These are phyloP conservation scores for Cheiracanthium punctorium DNA, from an alignment of 2,888 invertebrate genomes.

Conservation along the genomic window DNA sequence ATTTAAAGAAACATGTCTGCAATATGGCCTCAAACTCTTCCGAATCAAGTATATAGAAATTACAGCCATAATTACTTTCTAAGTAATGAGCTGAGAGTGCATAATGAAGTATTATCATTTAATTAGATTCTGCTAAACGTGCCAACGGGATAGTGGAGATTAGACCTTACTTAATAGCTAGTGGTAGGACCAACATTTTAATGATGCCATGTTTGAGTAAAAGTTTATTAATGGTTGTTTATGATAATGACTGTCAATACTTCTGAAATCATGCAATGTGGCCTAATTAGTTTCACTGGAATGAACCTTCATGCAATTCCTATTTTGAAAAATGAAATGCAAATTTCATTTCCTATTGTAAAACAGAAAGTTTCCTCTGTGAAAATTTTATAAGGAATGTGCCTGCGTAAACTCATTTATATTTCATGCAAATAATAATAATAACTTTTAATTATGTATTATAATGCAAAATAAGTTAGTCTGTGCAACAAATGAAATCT, in stretches of 20 bases:
- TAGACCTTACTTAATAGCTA: not conserved
- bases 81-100: not conserved
- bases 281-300: not conserved
- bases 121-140: not conserved
- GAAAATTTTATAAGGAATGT: too few species aligned
- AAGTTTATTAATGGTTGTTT: not conserved
- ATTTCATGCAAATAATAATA: too few species aligned
- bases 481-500: too few species aligned
- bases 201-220: not conserved
- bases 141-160: not conserved
- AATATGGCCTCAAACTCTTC: too few species aligned
- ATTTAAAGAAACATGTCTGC: too few species aligned
- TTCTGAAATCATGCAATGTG: not conserved
- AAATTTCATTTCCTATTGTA: too few species aligned
- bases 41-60: not conserved
- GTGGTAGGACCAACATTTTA: not conserved
- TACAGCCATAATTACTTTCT: not conserved
- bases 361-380: too few species aligned
- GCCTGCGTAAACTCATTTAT: too few species aligned
- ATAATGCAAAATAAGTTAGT: too few species aligned
- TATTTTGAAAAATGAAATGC: too few species aligned
- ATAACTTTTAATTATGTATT: too few species aligned
- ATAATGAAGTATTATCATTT: conserved; percentile 5
- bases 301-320: too few species aligned
- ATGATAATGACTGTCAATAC: not conserved